These are phyloP conservation scores for Acanthurus lineatus DNA, from an alignment of 2,797 vertebrate genomes.

Conservation along the genomic window DNA sequence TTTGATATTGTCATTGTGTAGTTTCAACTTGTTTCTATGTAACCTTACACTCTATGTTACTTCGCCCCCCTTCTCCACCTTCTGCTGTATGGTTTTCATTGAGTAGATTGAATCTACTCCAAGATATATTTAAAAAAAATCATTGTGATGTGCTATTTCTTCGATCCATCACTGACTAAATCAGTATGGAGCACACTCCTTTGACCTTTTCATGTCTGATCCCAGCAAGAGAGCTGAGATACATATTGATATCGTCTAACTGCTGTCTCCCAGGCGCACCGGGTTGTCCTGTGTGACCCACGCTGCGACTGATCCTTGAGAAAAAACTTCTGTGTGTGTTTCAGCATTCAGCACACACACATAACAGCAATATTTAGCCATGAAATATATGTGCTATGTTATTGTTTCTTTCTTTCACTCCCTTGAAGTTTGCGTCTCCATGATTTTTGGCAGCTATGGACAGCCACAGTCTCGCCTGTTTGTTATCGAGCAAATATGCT, in stretches of 20 bases:
- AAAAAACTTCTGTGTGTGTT: conserved; percentile 26
- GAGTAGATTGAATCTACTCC: conserved; percentile 12
- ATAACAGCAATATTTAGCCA: not conserved
- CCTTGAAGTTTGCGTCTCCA: conserved; percentile 13
- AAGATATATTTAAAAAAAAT: conserved; percentile 33
- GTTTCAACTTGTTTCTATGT: not conserved
- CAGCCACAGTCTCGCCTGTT: conserved; percentile 13
- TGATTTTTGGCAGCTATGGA: conserved; percentile 2
- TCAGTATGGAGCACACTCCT: conserved; percentile 70
- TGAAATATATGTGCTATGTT: not conserved
- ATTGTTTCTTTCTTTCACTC: conserved; percentile 1
- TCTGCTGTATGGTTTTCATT: not conserved
- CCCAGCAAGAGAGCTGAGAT: conserved; percentile 37
- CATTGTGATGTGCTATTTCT: conserved; percentile 39
- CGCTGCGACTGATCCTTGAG: conserved; percentile 15
- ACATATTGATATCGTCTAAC: conserved; percentile 63
- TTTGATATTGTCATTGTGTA: not conserved
- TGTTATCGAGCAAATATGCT: conserved; percentile 26
- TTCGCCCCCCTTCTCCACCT: not conserved
- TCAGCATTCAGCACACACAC: conserved; percentile 2
- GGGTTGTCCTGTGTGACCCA: conserved; percentile 32
- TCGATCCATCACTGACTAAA: conserved; percentile 53
- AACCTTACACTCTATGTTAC: not conserved
- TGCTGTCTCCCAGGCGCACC: conserved; percentile 25
- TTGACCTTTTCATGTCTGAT: conserved; percentile 72